Evolutionary conservation across 2,113 vertebrate species (phyloP).

Genomic region (Oncorhynchus tshawytscha): DNA sequence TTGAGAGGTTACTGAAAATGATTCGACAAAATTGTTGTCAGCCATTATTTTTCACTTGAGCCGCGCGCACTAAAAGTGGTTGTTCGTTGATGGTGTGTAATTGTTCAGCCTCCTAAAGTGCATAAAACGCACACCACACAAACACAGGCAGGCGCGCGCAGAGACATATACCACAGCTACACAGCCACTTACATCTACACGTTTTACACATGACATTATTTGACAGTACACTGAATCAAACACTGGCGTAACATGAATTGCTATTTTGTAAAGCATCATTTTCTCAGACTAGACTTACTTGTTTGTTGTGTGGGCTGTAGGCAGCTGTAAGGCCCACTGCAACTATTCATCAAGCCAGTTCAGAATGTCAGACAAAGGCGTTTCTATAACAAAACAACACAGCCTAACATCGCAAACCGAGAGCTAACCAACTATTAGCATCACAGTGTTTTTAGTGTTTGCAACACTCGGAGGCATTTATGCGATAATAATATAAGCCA

Average conservation of each 20-base stretch:
- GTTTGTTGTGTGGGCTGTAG: conserved; percentile 24
- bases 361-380: conserved; percentile 37
- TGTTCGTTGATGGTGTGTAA: background rate
- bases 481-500: conserved; percentile 33
- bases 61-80: background rate
- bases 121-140: background rate
- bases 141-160: background rate
- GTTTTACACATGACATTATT: background rate
- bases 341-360: conserved; percentile 36
- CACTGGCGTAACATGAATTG: background rate
- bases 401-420: conserved; percentile 40
- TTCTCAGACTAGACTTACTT: conserved; percentile 2
- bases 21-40: conserved; percentile 24
- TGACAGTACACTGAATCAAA: background rate
- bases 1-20: conserved; percentile 21
- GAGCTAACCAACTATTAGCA: background rate
- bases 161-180: conserved; percentile 1
- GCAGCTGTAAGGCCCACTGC: conserved; percentile 16
- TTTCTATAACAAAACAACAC: conserved; percentile 43
- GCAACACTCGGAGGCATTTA: conserved; percentile 23
- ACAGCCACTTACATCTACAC: background rate
- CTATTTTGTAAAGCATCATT: background rate
- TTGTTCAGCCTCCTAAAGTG: background rate
- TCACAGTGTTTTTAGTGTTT: conserved; percentile 55
- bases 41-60: conserved; percentile 7